phyloP scores from a whole-genome alignment of 2,113 vertebrate species.

The Nymphicus hollandicus region DNA sequence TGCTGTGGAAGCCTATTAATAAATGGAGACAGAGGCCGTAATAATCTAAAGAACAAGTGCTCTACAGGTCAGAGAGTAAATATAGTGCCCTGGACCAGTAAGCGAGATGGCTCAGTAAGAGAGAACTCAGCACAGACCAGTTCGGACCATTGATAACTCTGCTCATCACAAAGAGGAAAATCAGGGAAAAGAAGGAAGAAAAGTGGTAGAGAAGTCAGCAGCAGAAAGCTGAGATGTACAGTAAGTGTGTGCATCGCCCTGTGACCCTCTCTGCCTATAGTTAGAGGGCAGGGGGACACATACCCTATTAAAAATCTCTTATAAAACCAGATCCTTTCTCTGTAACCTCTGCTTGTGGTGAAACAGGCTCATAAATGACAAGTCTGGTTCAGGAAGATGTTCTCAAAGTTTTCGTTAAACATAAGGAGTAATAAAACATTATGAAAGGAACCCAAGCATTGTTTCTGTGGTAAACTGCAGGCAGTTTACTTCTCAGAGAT shows the following conservation, averaged over 20 bases:
- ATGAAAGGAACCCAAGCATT: background rate
- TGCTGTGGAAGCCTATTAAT: background rate
- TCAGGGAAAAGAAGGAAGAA: background rate
- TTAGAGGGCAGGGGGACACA: background rate
- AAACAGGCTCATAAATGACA: background rate
- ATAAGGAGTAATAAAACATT: background rate
- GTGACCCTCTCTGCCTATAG: background rate
- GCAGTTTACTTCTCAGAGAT: background rate
- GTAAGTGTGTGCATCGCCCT: background rate
- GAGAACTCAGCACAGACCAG: background rate
- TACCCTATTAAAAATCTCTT: background rate
- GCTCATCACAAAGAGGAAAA: background rate
- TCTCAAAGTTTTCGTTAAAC: background rate
- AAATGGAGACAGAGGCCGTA: background rate
- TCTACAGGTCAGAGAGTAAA: conserved; percentile 8
- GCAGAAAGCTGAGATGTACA: background rate
- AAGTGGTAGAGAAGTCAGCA: background rate
- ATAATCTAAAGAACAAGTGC: background rate
- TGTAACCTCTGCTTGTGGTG: background rate
- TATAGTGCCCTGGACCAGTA: background rate
- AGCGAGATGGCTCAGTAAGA: background rate
- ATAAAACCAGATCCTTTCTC: background rate
- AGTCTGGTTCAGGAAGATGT: background rate
- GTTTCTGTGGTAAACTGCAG: background rate
- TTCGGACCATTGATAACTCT: background rate